These are phyloP conservation scores for Meghimatium bilineatum DNA, from an alignment of 2,888 invertebrate genomes.

Conservation along the genomic window DNA sequence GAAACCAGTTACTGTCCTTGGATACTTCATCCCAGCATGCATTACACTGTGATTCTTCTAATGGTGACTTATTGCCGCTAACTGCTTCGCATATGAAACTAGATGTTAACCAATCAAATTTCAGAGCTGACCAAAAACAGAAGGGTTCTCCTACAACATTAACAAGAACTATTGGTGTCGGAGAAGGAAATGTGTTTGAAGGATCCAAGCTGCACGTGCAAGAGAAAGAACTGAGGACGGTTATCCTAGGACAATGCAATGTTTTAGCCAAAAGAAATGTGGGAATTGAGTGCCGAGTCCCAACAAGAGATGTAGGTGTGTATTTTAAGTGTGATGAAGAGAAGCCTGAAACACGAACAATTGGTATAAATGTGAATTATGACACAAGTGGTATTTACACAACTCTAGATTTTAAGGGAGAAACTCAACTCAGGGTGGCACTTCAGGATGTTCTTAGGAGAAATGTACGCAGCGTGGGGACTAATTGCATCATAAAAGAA, in stretches of 20 bases:
- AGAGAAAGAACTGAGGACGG: conserved; percentile 75
- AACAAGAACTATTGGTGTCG: conserved; percentile 81
- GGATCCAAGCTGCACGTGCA: conserved; percentile 71
- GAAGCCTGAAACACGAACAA: conserved; percentile 68
- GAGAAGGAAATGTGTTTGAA: conserved; percentile 79
- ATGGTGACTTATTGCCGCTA: not conserved
- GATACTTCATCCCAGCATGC: conserved; percentile 22
- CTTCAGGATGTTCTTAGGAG: conserved; percentile 68
- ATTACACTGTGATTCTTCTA: not conserved
- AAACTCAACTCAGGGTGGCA: conserved; percentile 66
- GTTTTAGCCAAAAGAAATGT: conserved; percentile 68
- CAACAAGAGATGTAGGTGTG: conserved; percentile 75
- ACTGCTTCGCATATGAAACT: not conserved
- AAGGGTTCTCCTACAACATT: conserved; percentile 57
- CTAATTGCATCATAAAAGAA: conserved; percentile 64
- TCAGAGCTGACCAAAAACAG: conserved; percentile 54
- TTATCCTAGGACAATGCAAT: conserved; percentile 67
- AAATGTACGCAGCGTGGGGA: conserved; percentile 70
- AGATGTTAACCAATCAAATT: conserved; percentile 36
- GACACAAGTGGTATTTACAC: conserved; percentile 64
- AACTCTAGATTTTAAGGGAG: conserved; percentile 67
- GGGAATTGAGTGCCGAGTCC: conserved; percentile 68
- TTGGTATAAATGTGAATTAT: conserved; percentile 71
- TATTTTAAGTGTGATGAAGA: conserved; percentile 71
- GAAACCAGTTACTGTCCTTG: not conserved